A percentile compares a stretch with the other conserved stretches of the same genome.
phyloP scores from a whole-genome alignment of 1,140 invertebrate species.

The Dreissena polymorpha region DNA sequence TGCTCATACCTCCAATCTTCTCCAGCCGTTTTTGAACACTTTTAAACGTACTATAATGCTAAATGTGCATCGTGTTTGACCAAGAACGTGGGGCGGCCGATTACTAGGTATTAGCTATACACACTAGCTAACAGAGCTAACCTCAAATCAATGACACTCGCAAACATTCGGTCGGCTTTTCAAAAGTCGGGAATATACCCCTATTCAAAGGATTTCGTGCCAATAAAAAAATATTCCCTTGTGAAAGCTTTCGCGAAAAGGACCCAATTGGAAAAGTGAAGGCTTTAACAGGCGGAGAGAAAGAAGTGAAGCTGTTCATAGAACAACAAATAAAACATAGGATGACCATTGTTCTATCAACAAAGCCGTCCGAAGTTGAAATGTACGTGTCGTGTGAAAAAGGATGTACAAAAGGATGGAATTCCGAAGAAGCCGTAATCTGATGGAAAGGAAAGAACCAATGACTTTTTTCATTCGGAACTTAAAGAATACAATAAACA shows the following conservation, averaged over 20 bases:
- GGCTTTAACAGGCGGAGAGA: not conserved
- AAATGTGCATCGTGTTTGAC: conserved; percentile 14
- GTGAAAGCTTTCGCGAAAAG: conserved; percentile 19
- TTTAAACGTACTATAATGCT: conserved; percentile 22
- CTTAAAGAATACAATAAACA: not conserved
- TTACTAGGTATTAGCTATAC: conserved; percentile 22
- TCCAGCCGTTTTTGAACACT: conserved; percentile 41
- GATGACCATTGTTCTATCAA: not conserved
- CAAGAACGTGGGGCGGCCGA: not conserved
- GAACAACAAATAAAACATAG: not conserved
- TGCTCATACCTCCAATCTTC: conserved; percentile 38
- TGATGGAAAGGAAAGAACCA: conserved; percentile 3
- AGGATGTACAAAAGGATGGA: not conserved
- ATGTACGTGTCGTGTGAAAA: not conserved
- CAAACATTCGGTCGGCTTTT: conserved; percentile 18
- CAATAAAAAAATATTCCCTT: conserved; percentile 21
- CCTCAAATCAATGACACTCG: conserved; percentile 15
- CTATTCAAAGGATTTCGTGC: not conserved
- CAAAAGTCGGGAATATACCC: conserved; percentile 30
- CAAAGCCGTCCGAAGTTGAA: not conserved
- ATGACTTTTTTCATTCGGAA: not conserved
- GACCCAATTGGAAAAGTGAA: conserved; percentile 24
- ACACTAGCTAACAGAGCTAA: conserved; percentile 28
- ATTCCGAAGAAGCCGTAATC: conserved; percentile 1
- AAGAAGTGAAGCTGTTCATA: conserved; percentile 16